Evolutionary conservation across 2,888 invertebrate genomes (phyloP).

Genomic region (Sericinus montela): DNA sequence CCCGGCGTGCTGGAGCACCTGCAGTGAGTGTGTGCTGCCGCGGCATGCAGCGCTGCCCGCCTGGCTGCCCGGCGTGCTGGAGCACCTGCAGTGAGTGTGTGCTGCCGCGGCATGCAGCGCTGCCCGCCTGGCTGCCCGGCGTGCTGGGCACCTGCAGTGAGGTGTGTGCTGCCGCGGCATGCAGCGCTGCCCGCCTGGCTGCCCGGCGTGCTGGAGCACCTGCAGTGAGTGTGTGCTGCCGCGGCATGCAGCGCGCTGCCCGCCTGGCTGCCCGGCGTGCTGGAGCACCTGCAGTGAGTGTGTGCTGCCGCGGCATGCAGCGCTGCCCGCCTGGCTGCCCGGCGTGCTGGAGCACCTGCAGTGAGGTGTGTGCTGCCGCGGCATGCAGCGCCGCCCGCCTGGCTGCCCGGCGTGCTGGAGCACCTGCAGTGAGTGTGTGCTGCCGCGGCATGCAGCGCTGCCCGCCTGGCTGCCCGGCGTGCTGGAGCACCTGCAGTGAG

Average conservation of each 20-base stretch:
- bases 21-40: too few species aligned
- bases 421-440: conserved; percentile 50
- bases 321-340: neutral
- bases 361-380: conserved; percentile 19
- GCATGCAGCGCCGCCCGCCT: conserved; percentile 44
- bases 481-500: conserved; percentile 47
- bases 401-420: conserved; percentile 64
- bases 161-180: too few species aligned
- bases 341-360: neutral
- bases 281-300: conserved; percentile 47
- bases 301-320: neutral
- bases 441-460: neutral
- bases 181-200: conserved; percentile 30
- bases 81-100: too few species aligned
- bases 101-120: too few species aligned
- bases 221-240: conserved; percentile 41
- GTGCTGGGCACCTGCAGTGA: too few species aligned
- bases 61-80: too few species aligned
- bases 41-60: too few species aligned
- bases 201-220: conserved; percentile 59
- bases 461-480: conserved; percentile 41
- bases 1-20: too few species aligned
- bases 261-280: conserved; percentile 41
- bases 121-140: too few species aligned
- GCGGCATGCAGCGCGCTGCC: neutral